Conservation (phyloP, 1,140 invertebrate genomes). For the Drosophila hydei region DNA sequence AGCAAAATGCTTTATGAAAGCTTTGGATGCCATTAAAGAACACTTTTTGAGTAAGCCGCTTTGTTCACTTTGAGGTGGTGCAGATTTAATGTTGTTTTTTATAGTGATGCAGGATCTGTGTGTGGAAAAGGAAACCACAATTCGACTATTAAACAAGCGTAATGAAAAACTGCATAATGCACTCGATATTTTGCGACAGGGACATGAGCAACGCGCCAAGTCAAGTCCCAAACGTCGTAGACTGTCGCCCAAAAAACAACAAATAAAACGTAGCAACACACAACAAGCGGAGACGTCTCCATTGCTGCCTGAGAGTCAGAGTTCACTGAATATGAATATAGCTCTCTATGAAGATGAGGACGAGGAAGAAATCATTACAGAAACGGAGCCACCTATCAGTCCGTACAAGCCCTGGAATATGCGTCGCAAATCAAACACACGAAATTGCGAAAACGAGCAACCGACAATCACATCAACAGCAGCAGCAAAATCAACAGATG, state of each 20-base stretch:
- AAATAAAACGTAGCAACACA: constrained; percentile 2
- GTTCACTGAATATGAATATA: constrained; percentile 71
- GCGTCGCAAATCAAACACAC: constrained; percentile 29
- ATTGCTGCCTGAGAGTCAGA: constrained; percentile 47
- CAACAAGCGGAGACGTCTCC: constrained; percentile 36
- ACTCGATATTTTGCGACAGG: constrained; percentile 40
- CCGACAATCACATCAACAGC: constrained; percentile 21
- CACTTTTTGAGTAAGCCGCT: constrained; percentile 54
- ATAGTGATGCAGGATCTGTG: constrained; percentile 52
- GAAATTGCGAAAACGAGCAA: constrained; percentile 52
- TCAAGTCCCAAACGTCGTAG: constrained; percentile 52
- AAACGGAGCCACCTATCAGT: constrained; percentile 51
- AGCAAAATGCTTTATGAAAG: constrained; percentile 45
- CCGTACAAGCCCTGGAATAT: constrained; percentile 45
- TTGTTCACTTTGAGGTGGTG: not conserved
- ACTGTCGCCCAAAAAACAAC: constrained; percentile 46
- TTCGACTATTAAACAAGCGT: constrained; percentile 33
- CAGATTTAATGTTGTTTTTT: not conserved
- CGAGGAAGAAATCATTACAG: constrained; percentile 64
- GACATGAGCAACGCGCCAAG: constrained; percentile 10
- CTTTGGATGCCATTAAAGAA: constrained; percentile 47
- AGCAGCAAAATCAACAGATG: not conserved
- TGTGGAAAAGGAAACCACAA: constrained; percentile 38
- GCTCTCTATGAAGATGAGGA: constrained; percentile 48
- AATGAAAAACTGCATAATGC: constrained; percentile 61